phyloP scores from a whole-genome alignment of 2,797 vertebrate genomes.

The Naso thynnoides region DNA sequence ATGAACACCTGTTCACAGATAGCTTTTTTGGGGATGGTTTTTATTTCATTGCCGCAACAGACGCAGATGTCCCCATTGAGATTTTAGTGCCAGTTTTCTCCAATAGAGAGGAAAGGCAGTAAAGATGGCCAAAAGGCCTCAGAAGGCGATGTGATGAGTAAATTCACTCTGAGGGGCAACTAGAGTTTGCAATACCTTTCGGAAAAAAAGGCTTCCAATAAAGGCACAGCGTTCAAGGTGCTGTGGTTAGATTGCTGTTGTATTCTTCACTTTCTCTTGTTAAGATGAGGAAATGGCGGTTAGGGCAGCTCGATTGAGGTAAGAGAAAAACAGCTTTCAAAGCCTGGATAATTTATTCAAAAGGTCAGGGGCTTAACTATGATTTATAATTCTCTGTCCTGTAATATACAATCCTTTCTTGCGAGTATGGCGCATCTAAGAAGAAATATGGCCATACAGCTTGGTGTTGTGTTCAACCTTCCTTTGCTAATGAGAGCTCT shows the following conservation, averaged over 20 bases:
- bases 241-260: constrained; percentile 18
- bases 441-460: constrained; percentile 6
- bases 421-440: constrained; percentile 10
- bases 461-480: constrained; percentile 25
- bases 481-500: constrained; percentile 26
- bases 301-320: constrained; percentile 20
- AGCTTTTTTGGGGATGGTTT: constrained; percentile 56
- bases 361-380: constrained; percentile 32
- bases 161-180: constrained; percentile 66
- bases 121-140: constrained; percentile 73
- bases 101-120: constrained; percentile 63
- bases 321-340: constrained; percentile 37
- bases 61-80: constrained; percentile 83
- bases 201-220: constrained; percentile 53
- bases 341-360: constrained; percentile 55
- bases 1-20: constrained; percentile 80
- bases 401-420: constrained; percentile 40
- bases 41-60: constrained; percentile 73
- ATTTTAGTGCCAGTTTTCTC: constrained; percentile 79
- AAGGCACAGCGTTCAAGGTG: constrained; percentile 42
- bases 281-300: constrained; percentile 34
- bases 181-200: constrained; percentile 74
- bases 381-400: constrained; percentile 46
- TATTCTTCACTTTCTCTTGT: constrained; percentile 41
- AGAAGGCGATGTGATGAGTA: constrained; percentile 55